Base-by-base conservation (phyloP, 2,888 invertebrate species). In the Drosophila setosimentum region DNA sequence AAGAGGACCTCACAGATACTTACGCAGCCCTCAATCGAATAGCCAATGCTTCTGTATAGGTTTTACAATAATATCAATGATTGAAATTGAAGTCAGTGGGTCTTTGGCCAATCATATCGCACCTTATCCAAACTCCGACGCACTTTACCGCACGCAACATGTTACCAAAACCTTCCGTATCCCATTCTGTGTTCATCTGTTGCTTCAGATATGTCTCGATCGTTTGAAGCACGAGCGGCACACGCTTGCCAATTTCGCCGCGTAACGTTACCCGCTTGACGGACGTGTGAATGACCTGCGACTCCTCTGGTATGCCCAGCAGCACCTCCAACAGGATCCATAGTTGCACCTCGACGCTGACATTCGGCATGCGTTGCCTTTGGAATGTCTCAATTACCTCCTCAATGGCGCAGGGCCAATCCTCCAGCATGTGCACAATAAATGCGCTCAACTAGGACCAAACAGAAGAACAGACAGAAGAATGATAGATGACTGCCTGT, bases 251-350 rank as follows among this genome's bases (percentile, higher is more conserved):
- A 3, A 93, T 90, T 67, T 93, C 93, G 8, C 81, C 87, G 2
- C 93, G 90, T 8, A 93, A 66, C 0, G 91, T 87, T 3, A 89
- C 92, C 3, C 93, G 83, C 70, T 92, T 92, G 1, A 93, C 91
- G 0, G 93, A 93, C 5, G 93, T 92, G 58, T 92, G 93, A 55
- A 93, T 92, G 16, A 91, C 91, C 68, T 91, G 92, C 62, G 93
- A 89, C 94, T 98, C 98, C 94, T 97, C 97, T 32, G 98, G 98
- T 91, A 98, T 95, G 63, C 97, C 96, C 84, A 96, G 96, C 21
- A 98, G 94, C 45, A 98, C 96, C 94, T 97, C 97, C 61, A 98
- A 92, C 85, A 98, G 94, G 74, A 95, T 95, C 94, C 94, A 95
- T 68, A 94, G 94, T 79, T 95, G 95, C 83, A 94, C 94, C 87